Evolutionary conservation across 2,888 invertebrate species (phyloP), one percentile per base, ranked within the genome.

Genomic region (Ditula angustiorana): DNA sequence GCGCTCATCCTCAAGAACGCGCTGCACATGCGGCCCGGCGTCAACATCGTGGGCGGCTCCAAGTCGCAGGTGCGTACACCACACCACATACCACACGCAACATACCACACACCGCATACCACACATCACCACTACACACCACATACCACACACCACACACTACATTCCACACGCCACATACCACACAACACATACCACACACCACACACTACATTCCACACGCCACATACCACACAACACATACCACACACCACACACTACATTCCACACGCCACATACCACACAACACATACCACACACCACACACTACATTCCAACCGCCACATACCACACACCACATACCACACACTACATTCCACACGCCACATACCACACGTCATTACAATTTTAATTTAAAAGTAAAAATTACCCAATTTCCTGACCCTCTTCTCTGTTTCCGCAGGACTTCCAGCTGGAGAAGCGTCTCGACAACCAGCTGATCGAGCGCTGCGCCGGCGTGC

Each of bases 21-120:
- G 0, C 90, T 97, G 50, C 96, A 97, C 74, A 94, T 99, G 93
- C 94, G 98, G 37, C 99, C 99, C 0, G 97, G 96, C 2, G 96
- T 97, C 13, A 98, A 97, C 79, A 99, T 98, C 68, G 93, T 95
- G 24, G 99, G 98, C 11, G 99, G 99, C 5, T 97, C 97, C 5
- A 94, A 97, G 24, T 83, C 95, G 33, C 97, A 97, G 94, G 95
- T 94, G 68, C 41, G 35, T 66, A 16, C n/a, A 11, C 23, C 37
- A 26, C 19, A 44, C 24, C 56, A 33, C 3, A 5, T 26, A 26
- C 3, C 5, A 26, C 26, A 26, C 5, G 5, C 5, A 26, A 26
- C 26, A 26, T 26, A 5, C 3, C 26, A 26, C 5, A 26, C 3
- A 26, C 5, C 3, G 26, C 5, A 26, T 3, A 26, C 3, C 5